Evolutionary conservation across 2,888 invertebrate genomes (phyloP).

Genomic region (Erpobdella octoculata): DNA sequence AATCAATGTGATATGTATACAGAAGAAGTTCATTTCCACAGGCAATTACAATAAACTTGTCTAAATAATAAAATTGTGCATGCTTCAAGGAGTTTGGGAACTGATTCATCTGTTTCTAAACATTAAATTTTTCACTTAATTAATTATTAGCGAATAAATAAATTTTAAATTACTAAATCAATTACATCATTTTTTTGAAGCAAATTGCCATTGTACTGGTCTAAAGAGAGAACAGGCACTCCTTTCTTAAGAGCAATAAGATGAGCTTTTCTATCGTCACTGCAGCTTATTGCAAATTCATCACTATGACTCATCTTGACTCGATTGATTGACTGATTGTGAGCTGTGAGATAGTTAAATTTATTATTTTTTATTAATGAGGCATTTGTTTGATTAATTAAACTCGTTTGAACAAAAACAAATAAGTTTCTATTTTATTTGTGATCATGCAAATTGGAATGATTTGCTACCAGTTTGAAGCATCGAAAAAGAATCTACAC

Average conservation of each 20-base stretch:
- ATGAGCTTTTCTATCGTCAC: conserved; percentile 46
- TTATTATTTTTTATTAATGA: not conserved
- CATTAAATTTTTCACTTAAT: too few relatives aligned
- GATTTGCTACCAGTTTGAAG: too few relatives aligned
- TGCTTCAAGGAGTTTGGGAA: conserved; percentile 45
- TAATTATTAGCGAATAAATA: too few relatives aligned
- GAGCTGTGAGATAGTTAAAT: conserved; percentile 38
- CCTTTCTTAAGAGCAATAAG: conserved; percentile 36
- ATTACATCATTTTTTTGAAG: too few relatives aligned
- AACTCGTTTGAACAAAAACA: too few relatives aligned
- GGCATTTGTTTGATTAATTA: not conserved
- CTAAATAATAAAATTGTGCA: conserved; percentile 50
- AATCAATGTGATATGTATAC: conserved; percentile 49
- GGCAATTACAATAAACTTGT: conserved; percentile 48
- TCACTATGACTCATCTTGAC: conserved; percentile 45
- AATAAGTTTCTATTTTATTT: too few relatives aligned
- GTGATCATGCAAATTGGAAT: too few relatives aligned
- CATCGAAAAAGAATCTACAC: too few relatives aligned
- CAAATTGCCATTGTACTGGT: not conserved
- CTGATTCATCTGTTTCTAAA: conserved; percentile 36
- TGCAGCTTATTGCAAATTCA: conserved; percentile 44
- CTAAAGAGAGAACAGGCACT: not conserved
- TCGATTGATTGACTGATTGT: conserved; percentile 44
- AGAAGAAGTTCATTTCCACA: conserved; percentile 43
- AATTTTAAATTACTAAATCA: too few relatives aligned